Base-by-base conservation (phyloP, 2,113 vertebrate genomes). In the Cyprinodon tularosa region DNA sequence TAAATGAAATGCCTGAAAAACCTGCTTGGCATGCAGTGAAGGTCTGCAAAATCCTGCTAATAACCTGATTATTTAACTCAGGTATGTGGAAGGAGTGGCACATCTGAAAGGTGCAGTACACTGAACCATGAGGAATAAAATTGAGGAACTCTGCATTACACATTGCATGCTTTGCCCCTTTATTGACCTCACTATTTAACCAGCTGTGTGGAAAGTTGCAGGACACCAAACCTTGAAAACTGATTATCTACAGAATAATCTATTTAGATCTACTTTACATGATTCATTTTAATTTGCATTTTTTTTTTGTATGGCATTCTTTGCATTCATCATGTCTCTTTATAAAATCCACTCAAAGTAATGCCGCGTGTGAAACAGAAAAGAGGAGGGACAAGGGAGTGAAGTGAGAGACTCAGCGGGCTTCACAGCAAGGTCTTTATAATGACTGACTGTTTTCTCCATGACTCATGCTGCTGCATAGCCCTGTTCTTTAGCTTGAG, bases 351-450 rank as follows among this genome's bases (percentile, higher is more conserved):
- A 69, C 53, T 74, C 1, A 22, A 86, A 68, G 80, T 20, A 62
- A 68, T 72, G 84, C 37, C 0, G 6, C 70, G 17, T n/a, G 63
- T 81, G 40, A 39, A 80, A 71, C 13, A 68, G 73, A 82, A 81
- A 70, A 39, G 70, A 7, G 48, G 78, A 14, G 20, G 47, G 2
- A 29, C 17, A n/a, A 3, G 69, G 0, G 2, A 0, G 3, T 2
- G 39, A 6, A 47, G 36, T 2, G 20, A 15, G 71, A 14, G 64
- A 6, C 2, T 9, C 38, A 3, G 68, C 12, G 2, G 12, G 72
- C 63, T 12, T 2, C 83, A 92, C 89, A 92, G 90, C 88, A 69
- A 87, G 86, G 60, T 74, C 89, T 91, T 93, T 91, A 83, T 89
- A 65, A 78, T 29, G 78, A 81, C 3, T 62, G 78, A 86, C 86